A percentile compares a stretch with the other conserved stretches of the same genome.
Evolutionary conservation across 23 tunicate genomes (phyloP).

Genomic region (Ciona savignyi): DNA sequence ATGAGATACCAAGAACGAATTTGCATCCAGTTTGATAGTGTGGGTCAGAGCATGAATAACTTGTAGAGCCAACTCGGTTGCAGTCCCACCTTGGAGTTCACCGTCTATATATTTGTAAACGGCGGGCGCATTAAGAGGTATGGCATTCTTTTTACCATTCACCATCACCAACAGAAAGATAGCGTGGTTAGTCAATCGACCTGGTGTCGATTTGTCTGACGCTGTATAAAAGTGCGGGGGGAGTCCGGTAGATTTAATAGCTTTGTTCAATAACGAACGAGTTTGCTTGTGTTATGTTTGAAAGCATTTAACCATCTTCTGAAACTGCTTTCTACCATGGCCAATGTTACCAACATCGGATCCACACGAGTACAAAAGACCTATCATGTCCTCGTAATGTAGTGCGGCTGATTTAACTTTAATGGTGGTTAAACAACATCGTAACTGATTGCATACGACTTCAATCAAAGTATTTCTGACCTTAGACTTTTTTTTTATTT

Average conservation of each 20-base stretch:
- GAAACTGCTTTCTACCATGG: constrained; percentile 3
- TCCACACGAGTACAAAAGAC: neutral
- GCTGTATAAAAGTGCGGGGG: constrained; percentile 6
- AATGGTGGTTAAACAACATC: neutral
- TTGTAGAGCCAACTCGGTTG: neutral
- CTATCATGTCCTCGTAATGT: constrained; percentile 4
- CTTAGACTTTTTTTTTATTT: no score
- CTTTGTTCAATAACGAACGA: neutral
- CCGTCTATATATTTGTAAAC: neutral
- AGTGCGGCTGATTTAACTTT: constrained; percentile 4
- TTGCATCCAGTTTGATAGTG: neutral
- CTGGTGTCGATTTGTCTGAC: constrained; percentile 5
- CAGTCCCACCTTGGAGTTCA: neutral
- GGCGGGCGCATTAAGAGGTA: constrained; percentile 5
- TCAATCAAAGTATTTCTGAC: no score
- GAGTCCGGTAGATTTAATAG: neutral
- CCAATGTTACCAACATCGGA: constrained; percentile 9
- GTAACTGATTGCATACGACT: neutral
- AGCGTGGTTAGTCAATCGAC: neutral
- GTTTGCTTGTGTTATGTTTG: neutral
- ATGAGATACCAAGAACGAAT: neutral
- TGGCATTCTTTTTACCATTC: neutral
- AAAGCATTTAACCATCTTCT: neutral
- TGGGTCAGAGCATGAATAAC: neutral
- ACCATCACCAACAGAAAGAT: neutral